These are phyloP conservation scores for Platysteira castanea DNA, from an alignment of 2,113 vertebrate genomes.

Conservation along the genomic window DNA sequence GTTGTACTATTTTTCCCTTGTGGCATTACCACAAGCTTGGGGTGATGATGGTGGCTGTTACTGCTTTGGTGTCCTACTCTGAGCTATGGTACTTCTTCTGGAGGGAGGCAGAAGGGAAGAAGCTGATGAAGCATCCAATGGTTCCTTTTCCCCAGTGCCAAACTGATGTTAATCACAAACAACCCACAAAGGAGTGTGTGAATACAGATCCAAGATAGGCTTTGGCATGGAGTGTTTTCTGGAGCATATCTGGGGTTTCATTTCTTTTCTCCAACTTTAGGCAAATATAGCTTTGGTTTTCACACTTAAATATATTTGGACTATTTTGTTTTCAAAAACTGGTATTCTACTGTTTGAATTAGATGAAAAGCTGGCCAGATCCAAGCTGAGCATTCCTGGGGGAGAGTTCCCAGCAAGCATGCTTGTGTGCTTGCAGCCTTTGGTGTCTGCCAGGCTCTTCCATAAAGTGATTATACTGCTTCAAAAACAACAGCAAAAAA, in stretches of 20 bases:
- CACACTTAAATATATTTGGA: slow-evolving; percentile 9
- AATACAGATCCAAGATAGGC: not conserved
- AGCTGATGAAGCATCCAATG: not conserved
- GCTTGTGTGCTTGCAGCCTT: not conserved
- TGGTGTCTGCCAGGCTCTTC: slow-evolving; percentile 35
- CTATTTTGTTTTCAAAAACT: not conserved
- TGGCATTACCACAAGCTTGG: not conserved
- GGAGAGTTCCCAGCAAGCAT: slow-evolving; percentile 45
- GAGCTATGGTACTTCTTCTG: not conserved
- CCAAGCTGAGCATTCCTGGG: slow-evolving; percentile 28
- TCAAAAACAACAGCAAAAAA: not conserved
- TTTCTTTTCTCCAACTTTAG: not conserved
- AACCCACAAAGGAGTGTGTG: not conserved
- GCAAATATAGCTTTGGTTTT: slow-evolving; percentile 23
- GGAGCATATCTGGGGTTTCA: not conserved
- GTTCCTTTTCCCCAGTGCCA: not conserved
- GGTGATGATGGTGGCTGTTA: not conserved
- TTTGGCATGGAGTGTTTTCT: not conserved
- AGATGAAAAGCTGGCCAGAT: not conserved
- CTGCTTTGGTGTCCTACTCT: not conserved
- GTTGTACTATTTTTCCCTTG: not conserved
- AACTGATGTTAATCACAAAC: not conserved
- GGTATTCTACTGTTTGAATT: slow-evolving; percentile 1
- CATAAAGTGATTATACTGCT: not conserved
- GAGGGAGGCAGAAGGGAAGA: not conserved